phyloP scores from a whole-genome alignment of 1,140 invertebrate genomes.

The Macrocentrus cingulum region DNA sequence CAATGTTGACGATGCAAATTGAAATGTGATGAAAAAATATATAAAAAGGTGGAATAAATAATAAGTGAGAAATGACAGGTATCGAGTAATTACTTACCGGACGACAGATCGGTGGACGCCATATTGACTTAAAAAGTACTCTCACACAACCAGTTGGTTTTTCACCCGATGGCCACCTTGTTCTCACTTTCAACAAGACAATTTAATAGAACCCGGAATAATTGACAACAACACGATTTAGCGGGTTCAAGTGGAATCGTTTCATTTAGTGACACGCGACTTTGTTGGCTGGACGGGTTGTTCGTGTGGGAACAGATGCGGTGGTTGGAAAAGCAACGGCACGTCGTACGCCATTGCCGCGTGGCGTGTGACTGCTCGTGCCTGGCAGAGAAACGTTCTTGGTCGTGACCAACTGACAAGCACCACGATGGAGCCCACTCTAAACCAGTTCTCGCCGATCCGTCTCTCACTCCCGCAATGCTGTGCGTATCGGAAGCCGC shows the following conservation, averaged over 20 bases:
- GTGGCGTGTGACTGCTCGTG: conserved; percentile 43
- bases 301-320: not conserved
- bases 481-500: not conserved
- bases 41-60: no score
- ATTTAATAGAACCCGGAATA: not conserved
- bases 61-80: not conserved
- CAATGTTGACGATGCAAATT: no score
- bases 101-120: conserved; percentile 59
- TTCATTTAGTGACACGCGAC: not conserved
- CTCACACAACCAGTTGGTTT: conserved; percentile 16
- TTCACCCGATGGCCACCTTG: not conserved
- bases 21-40: no score
- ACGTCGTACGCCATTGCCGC: conserved; percentile 41
- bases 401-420: conserved; percentile 27
- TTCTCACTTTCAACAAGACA: not conserved
- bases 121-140: conserved; percentile 51
- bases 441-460: conserved; percentile 3
- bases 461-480: not conserved
- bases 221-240: no score
- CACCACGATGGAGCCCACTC: not conserved
- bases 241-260: no score
- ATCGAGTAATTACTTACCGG: conserved; percentile 48
- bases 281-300: not conserved
- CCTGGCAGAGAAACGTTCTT: conserved; percentile 22
- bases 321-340: not conserved